A percentile compares a stretch with the other conserved stretches of the same genome.
These are phyloP conservation scores for Hirtodrosophila duncani DNA, from an alignment of 2,888 invertebrate genomes.

Conservation along the genomic window DNA sequence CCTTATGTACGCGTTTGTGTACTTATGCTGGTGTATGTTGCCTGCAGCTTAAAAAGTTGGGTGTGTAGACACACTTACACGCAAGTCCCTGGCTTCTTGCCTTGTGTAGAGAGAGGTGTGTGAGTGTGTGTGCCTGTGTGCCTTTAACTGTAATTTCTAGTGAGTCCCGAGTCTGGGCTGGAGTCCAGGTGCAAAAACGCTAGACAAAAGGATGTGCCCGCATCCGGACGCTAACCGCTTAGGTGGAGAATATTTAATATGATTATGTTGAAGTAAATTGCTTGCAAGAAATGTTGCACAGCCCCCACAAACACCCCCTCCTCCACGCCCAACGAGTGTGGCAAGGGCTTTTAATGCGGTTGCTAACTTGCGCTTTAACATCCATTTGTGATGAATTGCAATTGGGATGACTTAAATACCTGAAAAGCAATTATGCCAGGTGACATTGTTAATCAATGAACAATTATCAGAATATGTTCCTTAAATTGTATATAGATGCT, in stretches of 20 bases:
- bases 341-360: no score
- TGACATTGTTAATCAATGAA: no score
- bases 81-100: conserved; percentile 20
- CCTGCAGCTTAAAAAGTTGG: conserved; percentile 62
- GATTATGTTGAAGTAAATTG: conserved; percentile 71
- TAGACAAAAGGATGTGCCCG: conserved; percentile 68
- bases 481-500: no score
- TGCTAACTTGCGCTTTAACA: conserved; percentile 16
- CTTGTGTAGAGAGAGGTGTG: not conserved
- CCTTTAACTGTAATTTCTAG: conserved; percentile 60
- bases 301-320: conserved; percentile 15
- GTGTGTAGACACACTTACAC: conserved; percentile 61
- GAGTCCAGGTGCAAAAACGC: conserved; percentile 57
- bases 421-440: conserved; percentile 60
- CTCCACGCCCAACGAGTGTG: no score
- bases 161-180: conserved; percentile 3
- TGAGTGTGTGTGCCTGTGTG: conserved; percentile 17
- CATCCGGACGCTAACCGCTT: conserved; percentile 51
- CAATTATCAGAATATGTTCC: no score
- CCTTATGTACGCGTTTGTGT: no score
- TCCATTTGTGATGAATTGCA: no score
- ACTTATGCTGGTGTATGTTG: conserved; percentile 41
- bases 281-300: conserved; percentile 71
- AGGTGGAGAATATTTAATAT: conserved; percentile 72
- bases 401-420: conserved; percentile 36